phyloP scores from a whole-genome alignment of 2,888 invertebrate genomes.

The Xestia ashworthii region DNA sequence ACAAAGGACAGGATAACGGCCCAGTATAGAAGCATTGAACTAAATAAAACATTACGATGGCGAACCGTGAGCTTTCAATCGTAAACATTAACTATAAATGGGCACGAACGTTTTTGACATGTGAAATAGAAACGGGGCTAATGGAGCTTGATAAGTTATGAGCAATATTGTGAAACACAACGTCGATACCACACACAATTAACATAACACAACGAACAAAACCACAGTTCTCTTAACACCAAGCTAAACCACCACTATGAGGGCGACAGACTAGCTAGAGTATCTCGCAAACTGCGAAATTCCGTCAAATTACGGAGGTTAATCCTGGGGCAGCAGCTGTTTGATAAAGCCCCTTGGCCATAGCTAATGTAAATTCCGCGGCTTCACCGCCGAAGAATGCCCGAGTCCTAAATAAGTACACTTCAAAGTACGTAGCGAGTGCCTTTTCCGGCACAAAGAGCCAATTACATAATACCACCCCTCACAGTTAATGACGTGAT shows the following conservation, averaged over 20 bases:
- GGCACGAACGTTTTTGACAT: slow-evolving; percentile 31
- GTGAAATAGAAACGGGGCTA: slow-evolving; percentile 27
- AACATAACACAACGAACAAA: background rate
- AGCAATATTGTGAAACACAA: slow-evolving; percentile 8
- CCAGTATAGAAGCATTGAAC: slow-evolving; percentile 40
- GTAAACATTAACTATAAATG: slow-evolving; percentile 39
- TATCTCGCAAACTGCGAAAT: slow-evolving; percentile 47
- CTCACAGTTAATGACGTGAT: slow-evolving; percentile 67
- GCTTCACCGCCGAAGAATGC: slow-evolving; percentile 64
- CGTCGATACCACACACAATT: background rate
- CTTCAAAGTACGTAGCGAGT: slow-evolving; percentile 67
- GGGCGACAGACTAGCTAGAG: slow-evolving; percentile 4
- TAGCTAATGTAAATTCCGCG: slow-evolving; percentile 68
- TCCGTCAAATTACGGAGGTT: slow-evolving; percentile 62
- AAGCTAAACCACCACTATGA: background rate
- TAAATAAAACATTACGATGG: slow-evolving; percentile 42
- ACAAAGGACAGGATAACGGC: slow-evolving; percentile 42
- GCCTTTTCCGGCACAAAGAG: slow-evolving; percentile 66
- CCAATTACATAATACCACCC: slow-evolving; percentile 67
- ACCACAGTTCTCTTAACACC: background rate
- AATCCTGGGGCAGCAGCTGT: slow-evolving; percentile 65
- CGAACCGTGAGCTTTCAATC: slow-evolving; percentile 35
- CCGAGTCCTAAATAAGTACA: slow-evolving; percentile 67
- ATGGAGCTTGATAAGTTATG: slow-evolving; percentile 39
- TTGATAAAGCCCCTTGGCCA: slow-evolving; percentile 62